Evolutionary conservation across 2,797 vertebrate species (phyloP).

Genomic region (Gallinago solitaria): DNA sequence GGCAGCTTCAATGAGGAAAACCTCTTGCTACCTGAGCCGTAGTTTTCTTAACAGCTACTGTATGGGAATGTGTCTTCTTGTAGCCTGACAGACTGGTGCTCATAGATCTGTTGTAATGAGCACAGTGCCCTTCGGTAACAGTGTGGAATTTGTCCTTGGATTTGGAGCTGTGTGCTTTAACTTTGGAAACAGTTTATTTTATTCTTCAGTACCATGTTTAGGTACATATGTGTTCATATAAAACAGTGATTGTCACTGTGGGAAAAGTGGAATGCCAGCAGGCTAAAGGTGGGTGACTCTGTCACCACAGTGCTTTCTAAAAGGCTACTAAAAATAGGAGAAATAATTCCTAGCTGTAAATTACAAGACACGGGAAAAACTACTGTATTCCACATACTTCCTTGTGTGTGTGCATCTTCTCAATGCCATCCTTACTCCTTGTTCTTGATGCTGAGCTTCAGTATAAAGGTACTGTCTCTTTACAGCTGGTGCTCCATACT

Average conservation of each 20-base stretch:
- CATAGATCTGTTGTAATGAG: neutral
- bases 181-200: neutral
- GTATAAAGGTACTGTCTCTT: neutral
- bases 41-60: constrained; percentile 41
- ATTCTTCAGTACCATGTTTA: neutral
- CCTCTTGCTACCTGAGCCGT: constrained; percentile 67
- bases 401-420: neutral
- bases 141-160: neutral
- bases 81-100: neutral
- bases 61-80: neutral
- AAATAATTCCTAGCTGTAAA: constrained; percentile 12
- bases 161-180: neutral
- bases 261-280: neutral
- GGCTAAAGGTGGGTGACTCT: neutral
- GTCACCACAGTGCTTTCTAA: neutral
- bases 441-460: neutral
- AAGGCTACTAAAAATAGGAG: neutral
- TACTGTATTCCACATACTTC: constrained; percentile 43
- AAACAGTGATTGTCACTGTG: neutral
- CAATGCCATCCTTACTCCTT: neutral
- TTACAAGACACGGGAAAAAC: constrained; percentile 16
- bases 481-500: neutral
- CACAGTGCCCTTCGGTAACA: neutral
- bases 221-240: neutral
- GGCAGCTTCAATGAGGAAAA: constrained; percentile 38